These are phyloP conservation scores for Tragelaphus imberbis DNA, from an alignment of 2,113 vertebrate species.

Conservation along the genomic window DNA sequence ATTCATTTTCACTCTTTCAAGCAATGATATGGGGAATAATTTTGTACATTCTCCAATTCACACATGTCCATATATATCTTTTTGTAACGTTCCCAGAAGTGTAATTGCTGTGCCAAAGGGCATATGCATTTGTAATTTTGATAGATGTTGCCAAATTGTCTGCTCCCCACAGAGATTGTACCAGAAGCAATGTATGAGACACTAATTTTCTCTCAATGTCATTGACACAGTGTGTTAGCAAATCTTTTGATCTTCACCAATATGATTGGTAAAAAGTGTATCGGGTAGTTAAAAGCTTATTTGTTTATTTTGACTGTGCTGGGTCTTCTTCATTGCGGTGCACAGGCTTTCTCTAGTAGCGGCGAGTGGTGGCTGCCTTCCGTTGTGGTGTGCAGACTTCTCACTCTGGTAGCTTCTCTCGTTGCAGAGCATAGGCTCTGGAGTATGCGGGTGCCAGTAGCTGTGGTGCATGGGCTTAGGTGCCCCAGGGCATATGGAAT, in stretches of 20 bases:
- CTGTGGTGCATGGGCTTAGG: accelerated
- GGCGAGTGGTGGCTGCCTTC: background rate
- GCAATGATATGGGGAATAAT: background rate
- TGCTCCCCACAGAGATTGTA: background rate
- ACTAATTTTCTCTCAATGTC: background rate
- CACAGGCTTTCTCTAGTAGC: background rate
- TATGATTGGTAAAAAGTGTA: background rate
- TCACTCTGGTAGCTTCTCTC: background rate
- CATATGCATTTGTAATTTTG: background rate
- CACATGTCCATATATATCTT: background rate
- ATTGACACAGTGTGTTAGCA: background rate
- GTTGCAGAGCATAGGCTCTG: background rate
- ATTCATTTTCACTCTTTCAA: background rate
- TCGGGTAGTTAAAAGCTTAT: background rate
- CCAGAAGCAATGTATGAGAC: background rate
- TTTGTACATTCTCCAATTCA: background rate
- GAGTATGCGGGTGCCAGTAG: accelerated
- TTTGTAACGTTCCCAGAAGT: background rate
- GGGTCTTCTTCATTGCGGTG: background rate
- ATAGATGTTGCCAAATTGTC: background rate
- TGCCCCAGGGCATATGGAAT: background rate
- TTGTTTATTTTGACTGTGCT: background rate
- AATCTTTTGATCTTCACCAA: background rate
- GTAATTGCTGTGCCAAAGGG: background rate
- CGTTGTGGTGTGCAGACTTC: background rate